Conservation (phyloP, 2,888 invertebrate species). For the Pseudococcus longispinus region DNA sequence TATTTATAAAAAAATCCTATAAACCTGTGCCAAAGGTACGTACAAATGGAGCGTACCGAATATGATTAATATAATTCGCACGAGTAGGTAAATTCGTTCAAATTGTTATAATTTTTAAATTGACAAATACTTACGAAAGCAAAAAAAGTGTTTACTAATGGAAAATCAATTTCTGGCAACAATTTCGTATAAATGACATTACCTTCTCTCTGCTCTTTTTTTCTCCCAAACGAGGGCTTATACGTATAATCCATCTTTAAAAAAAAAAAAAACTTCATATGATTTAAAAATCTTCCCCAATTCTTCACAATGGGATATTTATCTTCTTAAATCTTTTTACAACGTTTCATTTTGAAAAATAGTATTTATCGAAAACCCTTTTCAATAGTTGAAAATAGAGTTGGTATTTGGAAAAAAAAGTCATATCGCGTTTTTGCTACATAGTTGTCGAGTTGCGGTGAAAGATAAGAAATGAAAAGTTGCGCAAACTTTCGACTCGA, state of each 20-base stretch:
- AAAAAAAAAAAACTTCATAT: conserved; percentile 24
- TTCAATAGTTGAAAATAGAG: conserved; percentile 29
- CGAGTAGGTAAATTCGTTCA: neutral
- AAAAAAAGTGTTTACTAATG: conserved; percentile 23
- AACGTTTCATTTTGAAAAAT: conserved; percentile 39
- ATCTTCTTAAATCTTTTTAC: conserved; percentile 36
- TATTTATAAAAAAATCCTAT: neutral
- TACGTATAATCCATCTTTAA: conserved; percentile 10
- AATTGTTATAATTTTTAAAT: neutral
- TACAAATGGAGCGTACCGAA: neutral
- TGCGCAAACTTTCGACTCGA: conserved; percentile 10
- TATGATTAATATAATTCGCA: neutral
- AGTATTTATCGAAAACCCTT: conserved; percentile 27
- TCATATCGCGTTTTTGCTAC: conserved; percentile 22
- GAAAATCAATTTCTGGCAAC: conserved; percentile 26
- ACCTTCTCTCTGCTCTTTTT: neutral
- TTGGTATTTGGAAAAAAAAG: conserved; percentile 14
- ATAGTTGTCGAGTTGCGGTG: neutral
- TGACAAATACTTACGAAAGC: neutral
- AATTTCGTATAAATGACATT: conserved; percentile 32
- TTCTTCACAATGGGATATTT: conserved; percentile 33
- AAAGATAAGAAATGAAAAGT: conserved; percentile 44
- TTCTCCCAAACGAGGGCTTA: neutral
- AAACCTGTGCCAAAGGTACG: neutral
- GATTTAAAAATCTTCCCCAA: conserved; percentile 38